Evolutionary conservation across 2,797 vertebrate species (phyloP).

Genomic region (Molothrus ater): DNA sequence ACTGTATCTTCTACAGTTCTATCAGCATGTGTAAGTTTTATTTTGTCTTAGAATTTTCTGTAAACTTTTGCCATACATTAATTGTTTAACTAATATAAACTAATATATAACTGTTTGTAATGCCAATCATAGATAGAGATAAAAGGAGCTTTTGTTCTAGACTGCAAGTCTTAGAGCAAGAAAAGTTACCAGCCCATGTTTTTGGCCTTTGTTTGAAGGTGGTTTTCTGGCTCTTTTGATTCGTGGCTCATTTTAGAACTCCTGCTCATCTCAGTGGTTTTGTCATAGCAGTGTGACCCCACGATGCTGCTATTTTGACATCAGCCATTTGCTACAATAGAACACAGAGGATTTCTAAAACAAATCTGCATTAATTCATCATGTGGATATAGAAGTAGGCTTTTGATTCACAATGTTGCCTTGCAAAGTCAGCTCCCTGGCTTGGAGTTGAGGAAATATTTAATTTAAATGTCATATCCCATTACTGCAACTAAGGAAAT

Average conservation of each 20-base stretch:
- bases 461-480: background rate
- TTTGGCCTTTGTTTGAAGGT: background rate
- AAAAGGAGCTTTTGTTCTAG: background rate
- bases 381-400: background rate
- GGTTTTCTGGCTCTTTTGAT: background rate
- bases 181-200: background rate
- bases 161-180: background rate
- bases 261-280: background rate
- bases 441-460: background rate
- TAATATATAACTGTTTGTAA: background rate
- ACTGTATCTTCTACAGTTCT: background rate
- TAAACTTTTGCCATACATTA: background rate
- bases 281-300: background rate
- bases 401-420: background rate
- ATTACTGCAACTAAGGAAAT: background rate
- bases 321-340: background rate
- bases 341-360: background rate
- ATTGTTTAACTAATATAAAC: background rate
- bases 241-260: background rate
- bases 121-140: background rate
- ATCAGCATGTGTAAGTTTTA: background rate
- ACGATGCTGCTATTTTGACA: background rate
- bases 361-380: background rate
- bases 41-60: background rate
- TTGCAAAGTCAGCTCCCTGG: background rate